Percentiles rank a stretch among this genome's conserved stretches.
These are phyloP conservation scores for Plotosus lineatus DNA, from an alignment of 2,113 vertebrate species.

Conservation along the genomic window DNA sequence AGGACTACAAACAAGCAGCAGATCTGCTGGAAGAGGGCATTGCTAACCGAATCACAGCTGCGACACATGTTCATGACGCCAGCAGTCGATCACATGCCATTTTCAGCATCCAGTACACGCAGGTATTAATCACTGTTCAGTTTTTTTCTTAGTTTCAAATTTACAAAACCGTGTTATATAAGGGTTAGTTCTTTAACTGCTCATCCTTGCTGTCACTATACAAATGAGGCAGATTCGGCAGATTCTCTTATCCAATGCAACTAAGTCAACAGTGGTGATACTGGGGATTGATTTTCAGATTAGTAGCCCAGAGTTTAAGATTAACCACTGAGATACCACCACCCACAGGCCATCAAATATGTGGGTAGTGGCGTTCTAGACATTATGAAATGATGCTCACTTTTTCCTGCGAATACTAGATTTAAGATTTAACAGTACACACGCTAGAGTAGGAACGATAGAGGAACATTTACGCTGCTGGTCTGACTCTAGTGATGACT, in stretches of 20 bases:
- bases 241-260: no score
- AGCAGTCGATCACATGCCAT: constrained; percentile 98
- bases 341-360: no score
- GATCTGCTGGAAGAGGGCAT: constrained; percentile 90
- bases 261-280: no score
- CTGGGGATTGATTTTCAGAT: no score
- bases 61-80: constrained; percentile 91
- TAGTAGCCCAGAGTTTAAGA: no score
- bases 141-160: not conserved
- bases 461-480: not conserved
- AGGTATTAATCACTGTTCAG: constrained; percentile 73
- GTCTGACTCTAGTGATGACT: not conserved
- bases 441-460: not conserved
- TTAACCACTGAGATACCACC: no score
- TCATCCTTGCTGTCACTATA: not conserved
- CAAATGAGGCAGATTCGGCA: not conserved
- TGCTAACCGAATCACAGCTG: constrained; percentile 95
- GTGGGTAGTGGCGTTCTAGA: not conserved
- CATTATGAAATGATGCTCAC: not conserved
- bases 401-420: not conserved
- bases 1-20: constrained; percentile 88
- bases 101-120: constrained; percentile 94
- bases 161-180: not conserved
- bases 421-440: not conserved
- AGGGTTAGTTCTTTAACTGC: not conserved